Evolutionary conservation across 2,888 invertebrate genomes (phyloP), one percentile per base, ranked within the genome.

Genomic region (Netelia fuscicornis): DNA sequence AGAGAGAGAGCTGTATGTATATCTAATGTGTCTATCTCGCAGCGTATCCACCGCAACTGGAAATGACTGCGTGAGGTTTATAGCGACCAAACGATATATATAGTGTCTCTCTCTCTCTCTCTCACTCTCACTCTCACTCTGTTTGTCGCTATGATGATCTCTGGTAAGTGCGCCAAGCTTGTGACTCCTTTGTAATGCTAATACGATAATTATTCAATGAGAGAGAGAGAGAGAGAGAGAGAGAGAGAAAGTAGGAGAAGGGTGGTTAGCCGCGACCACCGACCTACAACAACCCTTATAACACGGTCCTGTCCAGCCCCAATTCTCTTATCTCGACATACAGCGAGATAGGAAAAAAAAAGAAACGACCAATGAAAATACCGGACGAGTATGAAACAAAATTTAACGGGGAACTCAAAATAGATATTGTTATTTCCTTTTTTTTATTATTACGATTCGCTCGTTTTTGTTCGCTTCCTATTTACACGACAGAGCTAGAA

Each of bases 141-240:
- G 17, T 23, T 11, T 56, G 13, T 44, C 60, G 30, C 48, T 20
- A 60, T 56, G n/a, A 37, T 79, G 60, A 0, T 52, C 48, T 52
- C 72, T 62, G 56, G 62, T 81, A 67, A 81, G 78, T 81, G 72
- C 78, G 54, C 70, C 82, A 82, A 85, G 76, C 79, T 83, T 65
- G 82, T 62, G 58, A 58, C 88, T 89, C 87, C 90, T 91, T 91
- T 92, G 91, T 91, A 89, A 92, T 91, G 91, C 91, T 91, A 92
- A 92, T 91, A 88, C 87, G 87, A 87, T 88, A 89, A 91, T 91
- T 91, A 91, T 90, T 90, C 79, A 80, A 85, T 71, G 54, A 58
- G 25, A 65, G 44, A 72, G 37, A 37, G 37, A 6, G 37, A 37
- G 37, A 37, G 37, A 37, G 37, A 37, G 37, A 37, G 37, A 6